These are phyloP conservation scores for Neodontobutis hainanensis DNA, from an alignment of 2,113 vertebrate species.

Conservation along the genomic window DNA sequence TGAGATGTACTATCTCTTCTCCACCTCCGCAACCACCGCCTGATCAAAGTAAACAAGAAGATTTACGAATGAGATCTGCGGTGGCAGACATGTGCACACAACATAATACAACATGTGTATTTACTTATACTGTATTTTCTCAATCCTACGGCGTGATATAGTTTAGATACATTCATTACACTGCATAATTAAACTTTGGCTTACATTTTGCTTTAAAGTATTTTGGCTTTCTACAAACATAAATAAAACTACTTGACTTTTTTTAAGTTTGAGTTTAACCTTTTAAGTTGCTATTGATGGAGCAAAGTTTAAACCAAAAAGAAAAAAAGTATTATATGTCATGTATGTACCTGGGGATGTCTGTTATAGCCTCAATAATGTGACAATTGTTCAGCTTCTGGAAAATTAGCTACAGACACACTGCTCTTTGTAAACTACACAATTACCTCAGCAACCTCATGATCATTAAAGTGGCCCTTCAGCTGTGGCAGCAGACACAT, in stretches of 20 bases:
- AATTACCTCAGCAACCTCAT: not conserved
- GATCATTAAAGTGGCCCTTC: slow-evolving; percentile 9
- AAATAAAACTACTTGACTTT: too few species aligned
- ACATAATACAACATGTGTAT: not conserved
- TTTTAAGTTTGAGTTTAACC: too few species aligned
- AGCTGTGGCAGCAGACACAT: slow-evolving; percentile 34
- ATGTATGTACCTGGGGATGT: not conserved
- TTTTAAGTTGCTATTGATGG: too few species aligned
- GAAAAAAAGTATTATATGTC: not conserved
- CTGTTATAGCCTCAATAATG: not conserved
- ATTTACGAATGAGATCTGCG: slow-evolving; percentile 8
- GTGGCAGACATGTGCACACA: slow-evolving; percentile 5
- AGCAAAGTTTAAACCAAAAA: too few species aligned
- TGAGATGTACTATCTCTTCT: not conserved
- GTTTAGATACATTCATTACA: not conserved
- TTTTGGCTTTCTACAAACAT: too few species aligned
- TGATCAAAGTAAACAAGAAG: slow-evolving; percentile 43
- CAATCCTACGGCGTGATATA: not conserved
- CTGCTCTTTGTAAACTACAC: slow-evolving; percentile 8
- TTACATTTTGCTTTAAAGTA: too few species aligned
- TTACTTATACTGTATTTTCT: not conserved
- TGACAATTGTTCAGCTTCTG: slow-evolving; percentile 1
- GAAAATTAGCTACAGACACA: slow-evolving; percentile 19
- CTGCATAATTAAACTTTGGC: too few species aligned
- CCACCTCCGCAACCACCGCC: slow-evolving; percentile 13